These are phyloP conservation scores for Drosophila ercepeae DNA, from an alignment of 1,140 invertebrate species.

Conservation along the genomic window DNA sequence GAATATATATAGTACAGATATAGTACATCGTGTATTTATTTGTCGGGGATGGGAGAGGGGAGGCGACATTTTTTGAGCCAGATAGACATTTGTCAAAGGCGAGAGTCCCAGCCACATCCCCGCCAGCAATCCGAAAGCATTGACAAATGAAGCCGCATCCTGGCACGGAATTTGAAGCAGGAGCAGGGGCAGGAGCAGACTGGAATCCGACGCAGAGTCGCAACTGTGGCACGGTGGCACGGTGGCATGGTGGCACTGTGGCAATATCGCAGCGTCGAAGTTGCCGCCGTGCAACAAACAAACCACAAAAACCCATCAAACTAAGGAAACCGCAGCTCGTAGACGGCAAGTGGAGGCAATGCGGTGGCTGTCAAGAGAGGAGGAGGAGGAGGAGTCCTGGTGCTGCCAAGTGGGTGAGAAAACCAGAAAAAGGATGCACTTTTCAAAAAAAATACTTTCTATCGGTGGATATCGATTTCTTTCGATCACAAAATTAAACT, in stretches of 20 bases:
- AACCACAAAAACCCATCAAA: slow-evolving; percentile 58
- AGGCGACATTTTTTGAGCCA: slow-evolving; percentile 46
- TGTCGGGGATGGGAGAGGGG: no score
- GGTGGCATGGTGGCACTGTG: no score
- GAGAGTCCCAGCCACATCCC: not conserved
- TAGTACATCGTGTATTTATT: slow-evolving; percentile 31
- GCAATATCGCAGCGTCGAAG: slow-evolving; percentile 13
- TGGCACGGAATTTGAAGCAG: slow-evolving; percentile 39
- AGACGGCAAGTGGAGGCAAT: slow-evolving; percentile 22
- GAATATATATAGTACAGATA: not conserved
- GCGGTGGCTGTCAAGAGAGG: not conserved
- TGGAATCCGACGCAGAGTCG: slow-evolving; percentile 16
- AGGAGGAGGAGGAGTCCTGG: slow-evolving; percentile 1
- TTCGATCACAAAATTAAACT: no score
- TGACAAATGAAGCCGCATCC: slow-evolving; percentile 58
- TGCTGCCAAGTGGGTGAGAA: not conserved
- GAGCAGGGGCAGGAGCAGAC: not conserved
- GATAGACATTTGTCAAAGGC: slow-evolving; percentile 50
- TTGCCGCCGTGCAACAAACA: slow-evolving; percentile 49
- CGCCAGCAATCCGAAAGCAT: slow-evolving; percentile 15
- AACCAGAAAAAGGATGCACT: not conserved
- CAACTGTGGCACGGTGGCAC: slow-evolving; percentile 10
- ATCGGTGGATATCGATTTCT: no score
- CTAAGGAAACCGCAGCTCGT: slow-evolving; percentile 47
- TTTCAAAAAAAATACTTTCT: slow-evolving; percentile 3